Percentiles rank a stretch among this genome's conserved stretches.
These are phyloP conservation scores for Ostrea denselamellosa DNA, from an alignment of 1,140 invertebrate genomes.

Conservation along the genomic window DNA sequence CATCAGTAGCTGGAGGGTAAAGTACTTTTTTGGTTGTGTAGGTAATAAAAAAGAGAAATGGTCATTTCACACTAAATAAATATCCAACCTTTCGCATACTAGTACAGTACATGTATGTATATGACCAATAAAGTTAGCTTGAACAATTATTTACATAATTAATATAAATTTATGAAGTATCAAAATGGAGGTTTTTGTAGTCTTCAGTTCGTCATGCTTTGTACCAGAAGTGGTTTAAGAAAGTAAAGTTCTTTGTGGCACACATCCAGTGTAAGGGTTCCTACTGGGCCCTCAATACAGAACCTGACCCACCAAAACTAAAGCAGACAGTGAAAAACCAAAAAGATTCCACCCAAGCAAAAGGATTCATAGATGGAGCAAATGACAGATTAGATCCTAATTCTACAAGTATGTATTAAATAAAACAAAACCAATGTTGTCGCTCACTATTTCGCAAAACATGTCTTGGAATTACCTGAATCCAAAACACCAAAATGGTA, in stretches of 20 bases:
- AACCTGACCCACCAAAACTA: slow-evolving; percentile 27
- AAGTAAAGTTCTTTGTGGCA: slow-evolving; percentile 63
- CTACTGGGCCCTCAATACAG: slow-evolving; percentile 70
- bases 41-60: no score
- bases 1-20: slow-evolving; percentile 74
- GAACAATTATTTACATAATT: no score
- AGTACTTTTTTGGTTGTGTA: not conserved
- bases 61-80: not conserved
- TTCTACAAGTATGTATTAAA: not conserved
- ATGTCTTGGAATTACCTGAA: no score
- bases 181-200: slow-evolving; percentile 55
- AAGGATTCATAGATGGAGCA: not conserved
- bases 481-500: no score
- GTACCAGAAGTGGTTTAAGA: slow-evolving; percentile 75
- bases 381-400: not conserved
- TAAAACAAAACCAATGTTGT: no score
- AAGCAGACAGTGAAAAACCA: not conserved
- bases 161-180: no score
- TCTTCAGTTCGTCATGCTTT: slow-evolving; percentile 74
- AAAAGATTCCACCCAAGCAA: not conserved
- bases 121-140: not conserved
- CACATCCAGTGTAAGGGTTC: slow-evolving; percentile 70
- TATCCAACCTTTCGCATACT: not conserved
- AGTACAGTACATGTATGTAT: not conserved
- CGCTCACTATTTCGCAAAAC: no score